phyloP scores from a whole-genome alignment of 2,113 vertebrate genomes.

The Ascaphus truei region DNA sequence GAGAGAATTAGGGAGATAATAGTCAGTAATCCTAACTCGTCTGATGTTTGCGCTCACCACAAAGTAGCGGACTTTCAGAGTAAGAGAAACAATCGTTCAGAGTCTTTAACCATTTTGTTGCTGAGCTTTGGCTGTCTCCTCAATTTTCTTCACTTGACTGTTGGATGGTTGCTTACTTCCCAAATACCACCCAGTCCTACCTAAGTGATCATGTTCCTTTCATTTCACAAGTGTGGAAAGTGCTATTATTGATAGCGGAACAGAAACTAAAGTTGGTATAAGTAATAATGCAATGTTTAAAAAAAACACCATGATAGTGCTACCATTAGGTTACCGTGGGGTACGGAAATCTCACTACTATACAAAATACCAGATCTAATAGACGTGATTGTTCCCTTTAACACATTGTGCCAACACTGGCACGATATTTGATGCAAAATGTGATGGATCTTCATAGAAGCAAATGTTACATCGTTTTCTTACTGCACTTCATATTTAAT shows the following conservation, averaged over 20 bases:
- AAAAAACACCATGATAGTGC: too few species aligned
- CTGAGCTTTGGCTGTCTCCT: slow-evolving; percentile 78
- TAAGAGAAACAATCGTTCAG: slow-evolving; percentile 63
- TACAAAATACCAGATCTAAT: too few species aligned
- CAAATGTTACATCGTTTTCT: too few species aligned
- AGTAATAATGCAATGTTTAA: too few species aligned
- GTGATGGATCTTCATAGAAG: too few species aligned
- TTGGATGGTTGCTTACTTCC: slow-evolving; percentile 69
- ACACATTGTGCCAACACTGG: too few species aligned
- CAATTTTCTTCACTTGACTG: slow-evolving; percentile 81
- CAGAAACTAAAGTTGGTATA: too few species aligned
- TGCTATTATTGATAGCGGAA: neutral
- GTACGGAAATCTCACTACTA: too few species aligned
- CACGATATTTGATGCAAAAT: too few species aligned
- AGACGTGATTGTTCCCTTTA: too few species aligned
- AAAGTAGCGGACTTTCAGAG: slow-evolving; percentile 67
- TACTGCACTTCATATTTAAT: too few species aligned
- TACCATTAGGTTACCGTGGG: too few species aligned
- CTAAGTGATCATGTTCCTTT: neutral
- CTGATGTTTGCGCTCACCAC: slow-evolving; percentile 81
- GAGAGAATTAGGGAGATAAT: slow-evolving; percentile 90
- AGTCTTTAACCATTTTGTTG: slow-evolving; percentile 77
- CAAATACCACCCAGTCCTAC: slow-evolving; percentile 68
- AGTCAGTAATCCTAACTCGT: slow-evolving; percentile 85
- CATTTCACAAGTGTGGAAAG: neutral